These are phyloP conservation scores for Coracopsis vasa DNA, from an alignment of 2,113 vertebrate species.

Conservation along the genomic window DNA sequence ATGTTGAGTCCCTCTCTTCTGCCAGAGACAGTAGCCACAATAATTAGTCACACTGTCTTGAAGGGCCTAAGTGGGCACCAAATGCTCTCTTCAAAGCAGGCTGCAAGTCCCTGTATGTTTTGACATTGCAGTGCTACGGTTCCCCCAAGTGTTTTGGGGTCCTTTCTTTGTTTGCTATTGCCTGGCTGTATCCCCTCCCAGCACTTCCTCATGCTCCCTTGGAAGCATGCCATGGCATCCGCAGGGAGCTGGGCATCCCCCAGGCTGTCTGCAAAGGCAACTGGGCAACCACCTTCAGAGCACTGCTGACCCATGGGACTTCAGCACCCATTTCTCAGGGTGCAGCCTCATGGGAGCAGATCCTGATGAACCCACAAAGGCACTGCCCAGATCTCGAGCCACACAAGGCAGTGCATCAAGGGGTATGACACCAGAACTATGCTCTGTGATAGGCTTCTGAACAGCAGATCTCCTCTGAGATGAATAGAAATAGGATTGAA, in stretches of 20 bases:
- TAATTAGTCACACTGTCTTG: background rate
- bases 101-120: background rate
- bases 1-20: background rate
- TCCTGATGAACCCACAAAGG: background rate
- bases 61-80: background rate
- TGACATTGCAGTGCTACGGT: fast-evolving
- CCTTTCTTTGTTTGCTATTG: background rate
- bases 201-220: background rate
- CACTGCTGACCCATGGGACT: background rate
- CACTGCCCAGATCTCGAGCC: background rate
- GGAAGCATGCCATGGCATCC: background rate
- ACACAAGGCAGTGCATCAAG: background rate
- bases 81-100: background rate
- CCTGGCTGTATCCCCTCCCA: background rate
- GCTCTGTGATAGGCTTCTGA: fast-evolving
- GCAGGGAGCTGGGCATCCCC: background rate
- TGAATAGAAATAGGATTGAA: background rate
- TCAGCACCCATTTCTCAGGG: background rate
- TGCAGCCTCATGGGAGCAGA: background rate
- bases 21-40: too few species aligned
- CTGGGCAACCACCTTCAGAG: background rate
- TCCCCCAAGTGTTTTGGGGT: background rate
- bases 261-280: background rate
- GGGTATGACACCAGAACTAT: background rate
- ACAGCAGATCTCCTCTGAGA: background rate